Evolutionary conservation across 2,888 invertebrate genomes (phyloP), one percentile per base, ranked within the genome.

Genomic region (Drosophila neutralis): DNA sequence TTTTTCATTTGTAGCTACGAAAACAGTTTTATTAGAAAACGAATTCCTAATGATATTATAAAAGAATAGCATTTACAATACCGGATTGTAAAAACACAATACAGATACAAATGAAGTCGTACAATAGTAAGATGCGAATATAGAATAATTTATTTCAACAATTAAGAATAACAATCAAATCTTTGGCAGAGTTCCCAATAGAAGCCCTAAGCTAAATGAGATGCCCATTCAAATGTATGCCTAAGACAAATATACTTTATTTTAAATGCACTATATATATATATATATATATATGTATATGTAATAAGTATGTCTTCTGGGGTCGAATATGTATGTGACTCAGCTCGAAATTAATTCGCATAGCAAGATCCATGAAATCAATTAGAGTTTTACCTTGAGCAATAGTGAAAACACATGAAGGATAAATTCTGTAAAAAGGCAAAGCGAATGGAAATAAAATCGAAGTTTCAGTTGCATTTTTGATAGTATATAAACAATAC

Each of bases 201-300:
- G 69, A 59, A 48, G 63, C 48, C 51, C 10, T 52, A 61, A 73
- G 64, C 62, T 48, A 75, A 61, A 52, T 51, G 52, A 33, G 59
- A 66, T 54, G 63, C 48, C 59, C 58, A 53, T 59, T 63, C 61
- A 57, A 72, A 71, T 33, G 15, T 57, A 64, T 15, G 31, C 56
- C 69, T 72, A 84, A 75, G 87, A 89, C 87, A 76, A 78, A 80
- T 71, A 62, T 82, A 83, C 87, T 84, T 84, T 87, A 89, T 87
- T 84, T 87, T 84, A 73, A 83, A 73, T 82, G 73, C 71, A 74
- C 74, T 64, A 49, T 68, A 69, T 42, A 68, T 29, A 67, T 24
- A 58, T 33, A 60, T 1, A 35, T 11, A 73, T 49, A 68, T 8
- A 42, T 21, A 13, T n/a, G 24, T n/a, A 58, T 42, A 51, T 35